Evolutionary conservation across 2,797 vertebrate genomes (phyloP).

Genomic region (Sparus aurata): DNA sequence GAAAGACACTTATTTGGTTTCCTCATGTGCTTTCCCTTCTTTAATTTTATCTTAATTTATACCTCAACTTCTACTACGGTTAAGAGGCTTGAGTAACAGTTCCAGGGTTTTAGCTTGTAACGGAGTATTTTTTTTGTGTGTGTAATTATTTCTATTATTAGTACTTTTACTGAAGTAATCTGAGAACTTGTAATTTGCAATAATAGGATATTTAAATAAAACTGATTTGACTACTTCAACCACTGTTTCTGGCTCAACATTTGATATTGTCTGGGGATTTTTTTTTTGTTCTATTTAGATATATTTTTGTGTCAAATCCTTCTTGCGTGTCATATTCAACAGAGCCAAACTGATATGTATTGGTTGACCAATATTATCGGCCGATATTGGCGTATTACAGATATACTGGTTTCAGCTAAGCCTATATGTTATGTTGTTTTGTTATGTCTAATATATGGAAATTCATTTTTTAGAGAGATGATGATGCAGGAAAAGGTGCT

Average conservation of each 20-base stretch:
- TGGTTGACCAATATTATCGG: too few species aligned
- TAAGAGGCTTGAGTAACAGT: neutral
- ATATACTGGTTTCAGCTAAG: too few species aligned
- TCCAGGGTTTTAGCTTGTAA: neutral
- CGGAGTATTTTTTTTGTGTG: neutral
- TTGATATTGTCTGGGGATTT: neutral
- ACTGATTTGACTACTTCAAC: neutral
- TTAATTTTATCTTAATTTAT: neutral
- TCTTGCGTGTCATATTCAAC: neutral
- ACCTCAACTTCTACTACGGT: neutral
- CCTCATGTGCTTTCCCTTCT: neutral
- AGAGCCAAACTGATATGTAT: too few species aligned
- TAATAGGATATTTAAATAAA: neutral
- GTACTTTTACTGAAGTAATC: neutral
- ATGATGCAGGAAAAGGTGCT: too few species aligned
- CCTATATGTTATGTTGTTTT: too few species aligned
- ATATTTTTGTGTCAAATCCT: neutral
- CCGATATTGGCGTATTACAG: too few species aligned
- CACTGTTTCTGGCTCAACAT: neutral
- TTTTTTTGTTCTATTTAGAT: neutral
- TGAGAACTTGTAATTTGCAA: neutral
- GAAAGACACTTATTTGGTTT: neutral
- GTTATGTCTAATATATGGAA: too few species aligned
- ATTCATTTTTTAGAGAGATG: too few species aligned
- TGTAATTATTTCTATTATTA: too few species aligned